Evolutionary conservation across 2,113 vertebrate species (phyloP).

Genomic region (Perognathus longimembris): DNA sequence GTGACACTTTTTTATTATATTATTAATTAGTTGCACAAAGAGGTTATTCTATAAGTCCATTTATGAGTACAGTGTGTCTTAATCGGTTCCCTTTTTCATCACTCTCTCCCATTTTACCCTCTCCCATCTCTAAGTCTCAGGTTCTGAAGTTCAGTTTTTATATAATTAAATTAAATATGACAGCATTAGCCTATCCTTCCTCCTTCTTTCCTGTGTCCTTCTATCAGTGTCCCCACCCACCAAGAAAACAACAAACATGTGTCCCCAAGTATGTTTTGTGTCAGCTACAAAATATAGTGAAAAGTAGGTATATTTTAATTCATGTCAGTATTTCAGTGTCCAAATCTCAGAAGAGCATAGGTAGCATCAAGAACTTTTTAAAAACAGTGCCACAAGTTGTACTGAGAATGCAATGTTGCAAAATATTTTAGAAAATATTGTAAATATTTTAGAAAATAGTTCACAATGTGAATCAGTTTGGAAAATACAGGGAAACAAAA

Average conservation of each 20-base stretch:
- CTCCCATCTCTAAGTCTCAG: too few species aligned
- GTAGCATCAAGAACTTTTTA: conserved; percentile 16
- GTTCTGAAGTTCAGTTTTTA: too few species aligned
- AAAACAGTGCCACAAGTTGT: neutral
- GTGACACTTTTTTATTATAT: neutral
- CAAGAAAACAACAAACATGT: too few species aligned
- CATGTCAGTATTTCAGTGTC: conserved; percentile 35
- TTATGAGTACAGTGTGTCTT: too few species aligned
- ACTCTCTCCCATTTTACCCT: too few species aligned
- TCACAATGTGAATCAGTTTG: conserved; percentile 20
- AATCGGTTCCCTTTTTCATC: too few species aligned
- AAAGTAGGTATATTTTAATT: neutral
- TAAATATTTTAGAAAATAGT: neutral
- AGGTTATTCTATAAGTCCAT: too few species aligned
- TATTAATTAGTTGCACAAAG: too few species aligned
- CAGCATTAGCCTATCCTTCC: too few species aligned
- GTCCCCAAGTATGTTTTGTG: neutral
- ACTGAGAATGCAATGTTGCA: neutral
- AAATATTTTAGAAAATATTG: neutral
- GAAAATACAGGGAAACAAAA: conserved; percentile 44
- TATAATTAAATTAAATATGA: too few species aligned
- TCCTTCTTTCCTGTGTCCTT: too few species aligned
- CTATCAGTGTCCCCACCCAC: too few species aligned
- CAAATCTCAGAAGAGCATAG: neutral
- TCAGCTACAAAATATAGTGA: conserved; percentile 29